A percentile compares a stretch with the other conserved stretches of the same genome.
Conservation (phyloP, 2,888 invertebrate species). For the Pecten maximus region DNA sequence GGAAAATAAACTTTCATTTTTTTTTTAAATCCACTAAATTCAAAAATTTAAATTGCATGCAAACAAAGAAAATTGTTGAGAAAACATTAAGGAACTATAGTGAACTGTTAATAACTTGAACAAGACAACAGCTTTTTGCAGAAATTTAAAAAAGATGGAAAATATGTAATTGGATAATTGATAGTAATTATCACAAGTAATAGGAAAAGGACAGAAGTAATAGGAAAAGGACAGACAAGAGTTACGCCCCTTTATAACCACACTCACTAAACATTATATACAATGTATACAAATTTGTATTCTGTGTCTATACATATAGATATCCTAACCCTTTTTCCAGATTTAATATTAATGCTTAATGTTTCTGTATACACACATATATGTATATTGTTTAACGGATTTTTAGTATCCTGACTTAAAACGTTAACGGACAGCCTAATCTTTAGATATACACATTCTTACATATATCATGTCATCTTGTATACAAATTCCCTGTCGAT, state of each 20-base stretch:
- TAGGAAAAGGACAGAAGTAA: neutral
- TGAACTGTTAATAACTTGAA: neutral
- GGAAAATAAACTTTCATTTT: neutral
- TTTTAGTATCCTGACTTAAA: too few species aligned
- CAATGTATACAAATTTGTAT: neutral
- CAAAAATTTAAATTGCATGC: neutral
- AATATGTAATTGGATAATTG: neutral
- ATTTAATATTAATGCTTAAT: too few species aligned
- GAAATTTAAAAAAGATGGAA: neutral
- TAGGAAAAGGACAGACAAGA: neutral
- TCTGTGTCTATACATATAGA: neutral
- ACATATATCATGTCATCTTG: too few species aligned
- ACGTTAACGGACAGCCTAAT: too few species aligned
- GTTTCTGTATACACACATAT: too few species aligned
- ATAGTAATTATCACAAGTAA: slow-evolving; percentile 1
- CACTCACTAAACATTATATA: neutral
- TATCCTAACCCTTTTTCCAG: too few species aligned
- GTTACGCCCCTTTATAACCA: neutral
- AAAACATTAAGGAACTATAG: neutral
- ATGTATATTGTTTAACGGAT: too few species aligned
- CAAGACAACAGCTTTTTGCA: neutral
- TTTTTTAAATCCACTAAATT: neutral
- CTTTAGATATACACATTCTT: too few species aligned
- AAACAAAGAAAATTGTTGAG: neutral
- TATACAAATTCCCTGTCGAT: too few species aligned